Base-by-base conservation (phyloP, 2,113 vertebrate species). In the Tupaia tana region DNA sequence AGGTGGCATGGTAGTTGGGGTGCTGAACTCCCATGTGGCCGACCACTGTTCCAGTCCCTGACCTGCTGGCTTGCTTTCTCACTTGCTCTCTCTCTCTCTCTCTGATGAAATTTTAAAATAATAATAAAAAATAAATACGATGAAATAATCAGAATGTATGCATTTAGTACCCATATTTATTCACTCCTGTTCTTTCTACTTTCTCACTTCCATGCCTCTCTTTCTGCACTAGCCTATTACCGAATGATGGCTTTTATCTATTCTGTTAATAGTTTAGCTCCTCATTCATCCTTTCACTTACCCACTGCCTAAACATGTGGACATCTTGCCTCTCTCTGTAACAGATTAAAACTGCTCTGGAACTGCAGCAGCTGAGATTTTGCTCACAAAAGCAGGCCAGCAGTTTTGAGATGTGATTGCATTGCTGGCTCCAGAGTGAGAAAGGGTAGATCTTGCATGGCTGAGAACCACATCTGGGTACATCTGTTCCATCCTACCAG, bases 201-300 rank as follows among this genome's bases (percentile, higher is more conserved):
- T 88, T 58, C 29, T 31, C 11, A n/a, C 43, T 34, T 67, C 52
- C 20, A 43, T 15, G 86, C 69, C 64, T 52, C 69, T 97, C 74
- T 93, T 29, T 63, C 19, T 52, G 9, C 14, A 54, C 54, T 27
- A 74, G 74, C 34, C 5, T 88, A 69, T 70, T 43, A 82, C 61
- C 59, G 67, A 77, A 59, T 75, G 59, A 43, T 75, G 80, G 80
- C 70, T 84, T 34, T 71, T 61, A 63, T 75, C 29, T 84, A 43
- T 43, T 43, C 43, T 43, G 43, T 43, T 43, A 43, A 43, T 43
- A 34, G 80, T 58, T 91, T 93, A 85, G 58, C 52, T 89, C 20
- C 84, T 94, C 61, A 14, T 27, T 93, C 61, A n/a, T 58, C 31
- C 22, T 78, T 54, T 75, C 91, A 70, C 29, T 96, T 27, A 54